Conservation (phyloP, 2,113 vertebrate genomes). For the Sturnus vulgaris region DNA sequence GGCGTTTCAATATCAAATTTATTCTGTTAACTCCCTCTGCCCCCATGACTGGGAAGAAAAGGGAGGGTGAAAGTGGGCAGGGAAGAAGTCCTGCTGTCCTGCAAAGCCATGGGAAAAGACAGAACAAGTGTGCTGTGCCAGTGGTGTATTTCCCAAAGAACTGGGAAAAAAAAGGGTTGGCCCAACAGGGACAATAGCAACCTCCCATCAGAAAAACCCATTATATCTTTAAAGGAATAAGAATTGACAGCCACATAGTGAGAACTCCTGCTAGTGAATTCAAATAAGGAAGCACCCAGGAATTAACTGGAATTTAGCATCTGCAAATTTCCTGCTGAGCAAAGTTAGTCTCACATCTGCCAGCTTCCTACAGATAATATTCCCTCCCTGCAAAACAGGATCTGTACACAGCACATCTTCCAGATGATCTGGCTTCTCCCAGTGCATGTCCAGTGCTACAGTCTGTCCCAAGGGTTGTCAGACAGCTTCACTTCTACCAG, state of each 20-base stretch:
- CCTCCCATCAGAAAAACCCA: background rate
- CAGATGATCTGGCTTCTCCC: background rate
- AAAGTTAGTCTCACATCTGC: background rate
- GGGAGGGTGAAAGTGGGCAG: background rate
- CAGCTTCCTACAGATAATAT: background rate
- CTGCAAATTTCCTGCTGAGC: background rate
- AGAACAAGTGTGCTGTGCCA: background rate
- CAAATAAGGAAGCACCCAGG: background rate
- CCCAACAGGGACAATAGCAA: background rate
- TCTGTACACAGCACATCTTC: background rate
- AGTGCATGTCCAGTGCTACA: background rate
- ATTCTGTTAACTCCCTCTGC: background rate
- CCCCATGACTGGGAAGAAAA: background rate
- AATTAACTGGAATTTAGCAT: background rate
- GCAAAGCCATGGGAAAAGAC: background rate
- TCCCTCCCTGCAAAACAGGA: background rate
- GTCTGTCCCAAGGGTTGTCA: background rate
- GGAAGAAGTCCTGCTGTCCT: background rate
- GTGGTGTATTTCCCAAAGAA: background rate
- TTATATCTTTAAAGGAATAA: background rate
- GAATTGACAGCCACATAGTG: background rate
- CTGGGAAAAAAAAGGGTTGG: accelerated
- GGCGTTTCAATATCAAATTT: background rate
- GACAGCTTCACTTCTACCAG: background rate
- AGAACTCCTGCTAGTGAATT: background rate